phyloP scores from a whole-genome alignment of 2,113 vertebrate genomes.

The Echinops telfairi region DNA sequence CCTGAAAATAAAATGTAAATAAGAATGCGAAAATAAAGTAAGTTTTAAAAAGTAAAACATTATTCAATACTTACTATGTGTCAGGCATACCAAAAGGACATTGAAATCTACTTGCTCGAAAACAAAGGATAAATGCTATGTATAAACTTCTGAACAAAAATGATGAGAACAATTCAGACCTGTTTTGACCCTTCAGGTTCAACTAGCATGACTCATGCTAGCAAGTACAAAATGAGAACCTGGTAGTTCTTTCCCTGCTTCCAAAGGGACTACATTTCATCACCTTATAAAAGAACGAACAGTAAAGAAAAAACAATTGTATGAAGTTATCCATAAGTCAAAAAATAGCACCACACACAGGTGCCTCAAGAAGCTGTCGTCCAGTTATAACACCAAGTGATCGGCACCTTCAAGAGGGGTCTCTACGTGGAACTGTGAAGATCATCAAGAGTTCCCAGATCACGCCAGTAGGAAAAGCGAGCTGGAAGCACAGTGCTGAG shows the following conservation, averaged over 20 bases:
- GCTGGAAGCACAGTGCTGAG: too few relatives aligned
- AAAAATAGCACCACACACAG: too few relatives aligned
- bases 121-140: not conserved
- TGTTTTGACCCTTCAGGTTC: not conserved
- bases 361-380: too few relatives aligned
- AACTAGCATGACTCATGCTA: constrained; percentile 12
- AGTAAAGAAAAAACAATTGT: not conserved
- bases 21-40: too few relatives aligned
- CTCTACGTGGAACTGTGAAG: too few relatives aligned
- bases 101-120: not conserved
- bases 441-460: not conserved
- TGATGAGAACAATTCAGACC: not conserved
- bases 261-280: not conserved
- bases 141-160: constrained; percentile 21
- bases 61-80: too few relatives aligned
- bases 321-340: not conserved
- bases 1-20: too few relatives aligned
- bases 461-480: not conserved
- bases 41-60: too few relatives aligned
- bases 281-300: not conserved
- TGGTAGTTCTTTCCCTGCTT: not conserved
- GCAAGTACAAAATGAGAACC: constrained; percentile 11
- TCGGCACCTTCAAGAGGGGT: too few relatives aligned
- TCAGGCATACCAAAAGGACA: not conserved
- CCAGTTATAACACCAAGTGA: too few relatives aligned